Evolutionary conservation across 2,888 invertebrate genomes (phyloP), one percentile per base, ranked within the genome.

Genomic region (Andrena haemorrhoa): DNA sequence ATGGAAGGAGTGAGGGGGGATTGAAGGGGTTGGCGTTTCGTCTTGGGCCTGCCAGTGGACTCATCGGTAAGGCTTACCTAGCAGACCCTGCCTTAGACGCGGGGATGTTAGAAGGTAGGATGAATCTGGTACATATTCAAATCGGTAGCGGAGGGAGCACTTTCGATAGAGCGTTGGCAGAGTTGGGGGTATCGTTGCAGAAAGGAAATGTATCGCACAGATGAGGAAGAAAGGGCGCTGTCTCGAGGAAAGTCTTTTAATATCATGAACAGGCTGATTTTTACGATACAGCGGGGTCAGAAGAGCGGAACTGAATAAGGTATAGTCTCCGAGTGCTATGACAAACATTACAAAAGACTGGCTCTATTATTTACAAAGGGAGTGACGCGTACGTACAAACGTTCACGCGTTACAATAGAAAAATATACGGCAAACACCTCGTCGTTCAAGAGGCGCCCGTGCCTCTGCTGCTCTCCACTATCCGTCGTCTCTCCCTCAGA

Each of bases 401-500:
- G 63, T 58, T 33, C 8, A 5, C 71, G 53, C 68, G 65, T 72
- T 66, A 23, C 53, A 20, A 83, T 83, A 83, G 75, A 83, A 83
- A 83, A 83, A 82, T 78, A 77, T 58, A 26, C n/a, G 60, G 53
- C 41, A 66, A 66, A 41, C 69, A 80, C 51, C 29, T 29, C 29
- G 23, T 5, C 20, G 12, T 69, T 88, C 77, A 83, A 75, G 84
- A 82, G 53, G 71, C 86, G 41, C 78, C 69, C 7, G 83, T 80
- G 56, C 85, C 83, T 72, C 91, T 89, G 74, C 90, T 92, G 60
- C 84, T 90, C 69, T 91, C 89, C 26, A 92, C 91, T 75, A 92
- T 92, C 72, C 88, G 85, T 33, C 92, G 89, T 72, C 92, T 87
- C 74, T 92, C 91, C 63, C 87, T 88, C 20, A 92, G 78, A 61